Evolutionary conservation across 2,888 invertebrate species (phyloP), one percentile per base, ranked within the genome.

Genomic region (Tiphia femorata): DNA sequence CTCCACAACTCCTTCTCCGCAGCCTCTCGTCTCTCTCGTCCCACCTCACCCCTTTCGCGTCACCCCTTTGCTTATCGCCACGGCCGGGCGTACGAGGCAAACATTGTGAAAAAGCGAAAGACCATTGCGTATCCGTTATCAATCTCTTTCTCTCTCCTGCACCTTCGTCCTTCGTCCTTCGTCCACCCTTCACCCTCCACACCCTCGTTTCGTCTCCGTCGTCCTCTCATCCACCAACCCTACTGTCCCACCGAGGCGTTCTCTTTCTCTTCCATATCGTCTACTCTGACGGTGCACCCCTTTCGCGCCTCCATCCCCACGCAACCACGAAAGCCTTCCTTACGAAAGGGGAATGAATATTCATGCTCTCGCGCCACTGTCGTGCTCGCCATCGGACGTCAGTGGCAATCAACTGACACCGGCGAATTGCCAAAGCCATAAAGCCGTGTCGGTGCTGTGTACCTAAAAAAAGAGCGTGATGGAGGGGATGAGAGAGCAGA

Each of bases 21-120:
- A n/a, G 30, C 30, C 4, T 14, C n/a, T 33, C 33, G 14, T 37
- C 37, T 16, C 17, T 19, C 17, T 37, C 14, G 16, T 10, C 21
- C n/a, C 20, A 20, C 21, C 10, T 19, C 40, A 40, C n/a, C 40
- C 40, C n/a, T 21, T 19, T 40, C 40, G 19, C 52, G 58, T 53
- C 42, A 30, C 62, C 69, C 69, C 67, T 64, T 49, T 62, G 76
- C 78, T 78, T 78, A 78, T 78, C 78, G 73, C 73, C 67, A 48
- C 67, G 70, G 67, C 78, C 78, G 77, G 73, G 63, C 67, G 75
- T 69, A 71, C 72, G 70, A 61, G 55, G 77, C 73, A 82, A 81
- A 81, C 80, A 81, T 78, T 76, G 77, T 76, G 77, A 80, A 82
- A 81, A 82, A 81, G 76, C 78, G 76, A 75, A 79, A 77, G 79